Conservation (phyloP, 2,113 vertebrate species). For the Aphyosemion australe region DNA sequence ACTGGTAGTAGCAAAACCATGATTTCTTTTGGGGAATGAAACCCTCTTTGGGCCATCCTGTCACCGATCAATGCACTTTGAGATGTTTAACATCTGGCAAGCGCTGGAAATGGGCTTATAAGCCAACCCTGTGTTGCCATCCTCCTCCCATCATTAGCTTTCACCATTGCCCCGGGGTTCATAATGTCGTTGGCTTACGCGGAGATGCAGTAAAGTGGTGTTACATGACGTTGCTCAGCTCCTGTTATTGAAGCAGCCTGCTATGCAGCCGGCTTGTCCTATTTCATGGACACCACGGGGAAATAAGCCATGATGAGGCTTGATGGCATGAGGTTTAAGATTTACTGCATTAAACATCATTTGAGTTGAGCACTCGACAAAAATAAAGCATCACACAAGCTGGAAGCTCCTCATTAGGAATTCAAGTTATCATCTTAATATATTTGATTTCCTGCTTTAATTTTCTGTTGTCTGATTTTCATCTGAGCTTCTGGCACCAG, state of each 20-base stretch:
- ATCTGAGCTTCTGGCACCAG: background rate
- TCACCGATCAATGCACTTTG: conserved; percentile 97
- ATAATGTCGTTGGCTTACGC: conserved; percentile 81
- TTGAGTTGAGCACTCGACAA: conserved; percentile 96
- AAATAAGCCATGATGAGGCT: conserved; percentile 91
- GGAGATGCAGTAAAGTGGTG: conserved; percentile 80
- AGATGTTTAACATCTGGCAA: conserved; percentile 97
- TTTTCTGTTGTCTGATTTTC: background rate
- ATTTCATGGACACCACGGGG: conserved; percentile 97
- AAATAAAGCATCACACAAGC: conserved; percentile 89
- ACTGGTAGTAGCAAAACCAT: conserved; percentile 29
- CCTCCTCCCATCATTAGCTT: conserved; percentile 98
- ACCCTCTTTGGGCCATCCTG: conserved; percentile 76
- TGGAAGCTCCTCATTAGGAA: conserved; percentile 85
- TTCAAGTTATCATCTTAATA: conserved; percentile 28
- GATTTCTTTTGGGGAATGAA: conserved; percentile 40
- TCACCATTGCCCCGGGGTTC: conserved; percentile 86
- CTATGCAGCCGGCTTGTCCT: conserved; percentile 90
- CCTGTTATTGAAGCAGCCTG: conserved; percentile 89
- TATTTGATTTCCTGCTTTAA: too few relatives aligned
- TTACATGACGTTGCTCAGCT: conserved; percentile 90
- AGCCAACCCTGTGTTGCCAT: conserved; percentile 83
- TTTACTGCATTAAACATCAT: conserved; percentile 90
- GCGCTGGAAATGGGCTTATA: conserved; percentile 95
- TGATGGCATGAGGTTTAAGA: conserved; percentile 84